These are phyloP conservation scores for Ginglymostoma cirratum DNA, from an alignment of 2,113 vertebrate genomes.

Conservation along the genomic window DNA sequence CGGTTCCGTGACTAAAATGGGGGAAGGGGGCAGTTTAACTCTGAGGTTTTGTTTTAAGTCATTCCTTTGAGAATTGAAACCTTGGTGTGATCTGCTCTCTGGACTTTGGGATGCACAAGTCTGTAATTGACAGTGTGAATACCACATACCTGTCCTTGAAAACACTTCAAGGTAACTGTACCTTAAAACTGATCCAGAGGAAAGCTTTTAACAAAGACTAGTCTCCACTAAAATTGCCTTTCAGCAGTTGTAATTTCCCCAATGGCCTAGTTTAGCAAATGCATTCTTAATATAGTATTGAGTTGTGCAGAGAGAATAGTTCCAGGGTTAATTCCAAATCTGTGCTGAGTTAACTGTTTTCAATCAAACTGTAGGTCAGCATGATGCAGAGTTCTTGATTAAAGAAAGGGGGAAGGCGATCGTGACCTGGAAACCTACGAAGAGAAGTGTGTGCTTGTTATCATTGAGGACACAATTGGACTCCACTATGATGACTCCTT, in stretches of 20 bases:
- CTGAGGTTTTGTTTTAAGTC: background rate
- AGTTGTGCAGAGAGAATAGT: background rate
- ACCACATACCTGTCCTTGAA: background rate
- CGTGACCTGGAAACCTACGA: background rate
- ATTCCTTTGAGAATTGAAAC: background rate
- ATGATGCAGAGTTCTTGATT: background rate
- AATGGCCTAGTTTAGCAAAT: constrained; percentile 25
- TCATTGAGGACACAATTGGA: background rate
- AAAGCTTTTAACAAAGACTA: background rate
- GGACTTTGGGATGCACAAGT: background rate
- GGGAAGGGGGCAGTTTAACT: background rate
- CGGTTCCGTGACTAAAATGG: background rate
- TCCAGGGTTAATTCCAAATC: background rate
- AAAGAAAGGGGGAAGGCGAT: background rate
- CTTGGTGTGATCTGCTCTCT: background rate
- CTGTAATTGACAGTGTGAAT: background rate
- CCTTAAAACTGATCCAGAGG: background rate
- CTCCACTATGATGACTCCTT: background rate
- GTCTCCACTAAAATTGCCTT: constrained; percentile 18
- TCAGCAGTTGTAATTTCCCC: constrained; percentile 33
- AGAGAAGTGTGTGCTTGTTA: background rate
- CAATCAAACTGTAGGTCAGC: background rate
- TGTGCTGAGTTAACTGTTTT: background rate
- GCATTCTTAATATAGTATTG: constrained; percentile 26
- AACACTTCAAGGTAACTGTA: constrained; percentile 14